Conservation (phyloP, 2,888 invertebrate genomes). For the Auanema sp. region DNA sequence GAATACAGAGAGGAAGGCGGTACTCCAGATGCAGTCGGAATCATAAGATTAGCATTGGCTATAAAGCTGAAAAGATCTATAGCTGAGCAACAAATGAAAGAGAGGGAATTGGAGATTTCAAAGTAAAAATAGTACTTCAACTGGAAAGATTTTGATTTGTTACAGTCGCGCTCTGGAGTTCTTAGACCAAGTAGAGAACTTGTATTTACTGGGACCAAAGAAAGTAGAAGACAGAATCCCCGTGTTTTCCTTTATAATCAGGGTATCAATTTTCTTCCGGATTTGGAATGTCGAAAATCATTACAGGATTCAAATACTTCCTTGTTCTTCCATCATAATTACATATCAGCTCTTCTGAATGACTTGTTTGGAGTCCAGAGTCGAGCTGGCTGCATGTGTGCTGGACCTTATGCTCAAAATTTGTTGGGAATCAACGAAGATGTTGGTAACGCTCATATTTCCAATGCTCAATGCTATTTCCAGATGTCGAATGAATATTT, state of each 20-base stretch:
- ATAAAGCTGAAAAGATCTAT: constrained; percentile 83
- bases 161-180: not conserved
- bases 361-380: constrained; percentile 81
- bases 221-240: constrained; percentile 16
- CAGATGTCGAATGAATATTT: constrained; percentile 78
- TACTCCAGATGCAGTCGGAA: constrained; percentile 63
- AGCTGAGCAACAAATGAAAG: constrained; percentile 75
- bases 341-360: constrained; percentile 82
- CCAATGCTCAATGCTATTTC: no score
- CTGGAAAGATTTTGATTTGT: not conserved
- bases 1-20: constrained; percentile 50
- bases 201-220: constrained; percentile 22
- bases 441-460: no score
- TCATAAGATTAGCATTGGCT: constrained; percentile 81
- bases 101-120: constrained; percentile 65
- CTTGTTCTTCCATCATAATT: constrained; percentile 83
- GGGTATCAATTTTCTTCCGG: no score
- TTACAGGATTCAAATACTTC: constrained; percentile 66
- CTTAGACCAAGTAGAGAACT: not conserved
- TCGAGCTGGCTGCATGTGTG: constrained; percentile 72
- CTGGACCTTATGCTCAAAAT: constrained; percentile 82
- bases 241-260: constrained; percentile 16
- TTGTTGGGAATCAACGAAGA: constrained; percentile 80
- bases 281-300: constrained; percentile 53
- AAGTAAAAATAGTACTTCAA: constrained; percentile 37